Base-by-base conservation (phyloP, 2,797 vertebrate species). In the Thaleichthys pacificus region DNA sequence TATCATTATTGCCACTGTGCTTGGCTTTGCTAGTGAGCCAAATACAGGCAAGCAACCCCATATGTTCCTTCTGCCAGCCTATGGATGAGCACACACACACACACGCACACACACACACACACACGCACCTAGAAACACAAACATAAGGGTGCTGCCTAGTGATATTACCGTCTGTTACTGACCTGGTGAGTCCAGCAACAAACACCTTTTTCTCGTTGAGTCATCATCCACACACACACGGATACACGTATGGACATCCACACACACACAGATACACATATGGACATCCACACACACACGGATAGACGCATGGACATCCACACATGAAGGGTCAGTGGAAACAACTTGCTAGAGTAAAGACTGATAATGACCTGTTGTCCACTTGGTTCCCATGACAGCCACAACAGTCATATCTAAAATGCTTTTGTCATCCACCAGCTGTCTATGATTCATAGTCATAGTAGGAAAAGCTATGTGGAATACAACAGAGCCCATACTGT, bases 51-150 rank as follows among this genome's bases (percentile, higher is more conserved):
- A 79, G 54, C 22, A 15, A 0, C 72, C 85, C 90, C 91, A 91
- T 92, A 90, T 91, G 90, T 74, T 89, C 76, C 71, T 73, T 62
- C 78, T 84, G 82, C 77, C 89, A 87, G 86, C 88, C 83, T 85
- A 77, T 75, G 78, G 42, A 47, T 47, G 42, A 47, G 42, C 19
- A 56, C 19, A 5, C 19, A 56, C 19, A 5, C 51, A 5, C 63
- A 75, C 66, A 71, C 58, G 70, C 17, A 4, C 51, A 5, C 28
- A 30, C 61, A 35, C 61, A 24, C 54, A 26, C 68, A 58, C 61
- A 35, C 61, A 30, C 61, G 5, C 51, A 56, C 51, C 5, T 51
- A 19, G 49, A 51, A 51, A 19, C 51, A 56, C 51, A 56, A 56
- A 56, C 51, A 56, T 56, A 56, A 56, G 51, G 7, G 51, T 11